phyloP scores from a whole-genome alignment of 2,113 vertebrate species.

The Chascanopsetta lugubris region DNA sequence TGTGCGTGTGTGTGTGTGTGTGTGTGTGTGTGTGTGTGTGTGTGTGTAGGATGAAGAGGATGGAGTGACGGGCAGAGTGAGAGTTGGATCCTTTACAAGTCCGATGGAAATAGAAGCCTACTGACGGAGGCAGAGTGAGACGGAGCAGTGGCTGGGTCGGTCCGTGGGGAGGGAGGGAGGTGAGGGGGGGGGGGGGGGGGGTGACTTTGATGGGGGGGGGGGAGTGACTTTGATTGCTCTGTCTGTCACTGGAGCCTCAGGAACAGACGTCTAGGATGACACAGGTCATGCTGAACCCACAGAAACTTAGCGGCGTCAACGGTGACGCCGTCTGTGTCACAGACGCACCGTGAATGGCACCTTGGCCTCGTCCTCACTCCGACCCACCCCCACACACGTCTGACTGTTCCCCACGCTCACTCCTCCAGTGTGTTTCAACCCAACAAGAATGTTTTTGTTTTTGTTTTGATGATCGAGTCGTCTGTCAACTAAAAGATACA shows the following conservation, averaged over 20 bases:
- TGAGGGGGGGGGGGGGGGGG: no score
- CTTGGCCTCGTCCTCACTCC: not conserved
- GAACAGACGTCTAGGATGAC: conserved; percentile 8
- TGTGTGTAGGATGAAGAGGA: no score
- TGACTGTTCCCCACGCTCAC: not conserved
- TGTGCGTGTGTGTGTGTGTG: no score
- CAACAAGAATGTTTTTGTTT: no score
- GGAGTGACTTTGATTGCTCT: conserved; percentile 36
- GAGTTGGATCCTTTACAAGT: not conserved
- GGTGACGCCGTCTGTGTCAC: conserved; percentile 3
- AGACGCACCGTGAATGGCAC: conserved; percentile 10
- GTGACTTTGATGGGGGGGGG: conserved; percentile 39
- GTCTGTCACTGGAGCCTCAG: conserved; percentile 17
- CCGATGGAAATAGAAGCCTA: conserved; percentile 1
- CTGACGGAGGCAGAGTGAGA: not conserved
- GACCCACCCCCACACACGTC: not conserved
- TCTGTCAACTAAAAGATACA: no score
- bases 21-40: no score
- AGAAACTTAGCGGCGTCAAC: conserved; percentile 29
- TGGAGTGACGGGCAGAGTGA: no score
- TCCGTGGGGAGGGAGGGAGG: not conserved
- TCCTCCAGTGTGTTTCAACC: no score
- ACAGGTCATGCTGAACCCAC: conserved; percentile 45
- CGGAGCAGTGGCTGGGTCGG: conserved; percentile 3
- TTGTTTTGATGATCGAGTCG: no score